A percentile compares a stretch with the other conserved stretches of the same genome.
Evolutionary conservation across 2,797 vertebrate species (phyloP).

Genomic region (Hirundo rustica): DNA sequence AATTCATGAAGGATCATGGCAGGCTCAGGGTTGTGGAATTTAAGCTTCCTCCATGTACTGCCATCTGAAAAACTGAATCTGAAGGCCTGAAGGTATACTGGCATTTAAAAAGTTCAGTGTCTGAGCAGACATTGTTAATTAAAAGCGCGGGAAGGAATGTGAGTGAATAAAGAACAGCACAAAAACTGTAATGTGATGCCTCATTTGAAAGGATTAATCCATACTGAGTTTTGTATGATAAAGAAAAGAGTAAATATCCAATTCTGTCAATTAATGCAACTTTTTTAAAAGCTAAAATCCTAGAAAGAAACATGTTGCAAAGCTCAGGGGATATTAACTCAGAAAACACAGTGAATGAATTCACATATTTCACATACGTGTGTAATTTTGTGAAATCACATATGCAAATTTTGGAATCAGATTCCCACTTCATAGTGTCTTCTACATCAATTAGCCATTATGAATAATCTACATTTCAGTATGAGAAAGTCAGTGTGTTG

Average conservation of each 20-base stretch:
- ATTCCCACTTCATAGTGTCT: background rate
- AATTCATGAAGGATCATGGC: background rate
- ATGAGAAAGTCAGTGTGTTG: rapidly evolving
- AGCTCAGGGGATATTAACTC: background rate
- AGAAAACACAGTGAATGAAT: background rate
- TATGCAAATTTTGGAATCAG: background rate
- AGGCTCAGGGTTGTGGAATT: background rate
- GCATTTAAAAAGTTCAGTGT: background rate
- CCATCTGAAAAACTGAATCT: background rate
- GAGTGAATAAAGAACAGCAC: background rate
- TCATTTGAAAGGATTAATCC: background rate
- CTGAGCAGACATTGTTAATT: background rate
- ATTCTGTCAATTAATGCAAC: background rate
- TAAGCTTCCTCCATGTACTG: background rate
- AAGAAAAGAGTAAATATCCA: background rate
- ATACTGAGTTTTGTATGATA: background rate
- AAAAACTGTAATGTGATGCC: background rate
- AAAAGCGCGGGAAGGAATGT: background rate
- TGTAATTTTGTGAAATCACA: background rate
- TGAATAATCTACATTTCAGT: background rate
- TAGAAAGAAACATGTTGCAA: background rate
- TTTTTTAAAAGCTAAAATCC: background rate
- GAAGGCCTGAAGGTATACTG: background rate
- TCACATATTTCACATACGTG: background rate
- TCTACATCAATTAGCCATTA: background rate